These are phyloP conservation scores for Hippocampus mohnikei DNA, from an alignment of 2,113 vertebrate genomes.

Conservation along the genomic window DNA sequence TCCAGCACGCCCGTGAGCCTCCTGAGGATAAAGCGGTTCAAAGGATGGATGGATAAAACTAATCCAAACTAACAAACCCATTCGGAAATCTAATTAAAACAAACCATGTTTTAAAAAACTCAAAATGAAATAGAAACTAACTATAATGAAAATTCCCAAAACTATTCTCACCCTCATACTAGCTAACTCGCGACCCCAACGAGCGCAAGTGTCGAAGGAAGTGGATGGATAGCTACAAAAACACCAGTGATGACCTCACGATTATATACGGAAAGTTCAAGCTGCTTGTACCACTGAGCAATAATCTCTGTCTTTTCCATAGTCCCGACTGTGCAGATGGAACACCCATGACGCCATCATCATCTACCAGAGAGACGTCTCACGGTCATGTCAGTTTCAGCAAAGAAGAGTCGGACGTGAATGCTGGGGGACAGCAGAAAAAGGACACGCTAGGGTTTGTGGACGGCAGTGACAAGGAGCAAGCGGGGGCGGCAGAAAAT, in stretches of 20 bases:
- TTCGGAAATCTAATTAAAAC: too few species aligned
- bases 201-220: background rate
- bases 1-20: too few species aligned
- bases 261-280: background rate
- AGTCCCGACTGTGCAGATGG: slow-evolving; percentile 67
- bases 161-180: background rate
- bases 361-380: slow-evolving; percentile 42
- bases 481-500: slow-evolving; percentile 6
- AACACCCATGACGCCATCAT: slow-evolving; percentile 56
- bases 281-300: background rate
- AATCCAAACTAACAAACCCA: too few species aligned
- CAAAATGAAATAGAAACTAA: too few species aligned
- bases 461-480: slow-evolving; percentile 31
- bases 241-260: background rate
- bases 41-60: too few species aligned
- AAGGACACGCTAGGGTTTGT: slow-evolving; percentile 17
- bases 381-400: slow-evolving; percentile 36
- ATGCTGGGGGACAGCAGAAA: slow-evolving; percentile 39
- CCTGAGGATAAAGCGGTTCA: too few species aligned
- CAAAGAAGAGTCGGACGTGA: slow-evolving; percentile 30
- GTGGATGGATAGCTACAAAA: background rate
- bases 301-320: slow-evolving; percentile 7
- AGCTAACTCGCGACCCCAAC: background rate
- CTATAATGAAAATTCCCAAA: too few species aligned
- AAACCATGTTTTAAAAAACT: too few species aligned